phyloP scores from a whole-genome alignment of 2,888 invertebrate genomes.

The Tachina grossa region DNA sequence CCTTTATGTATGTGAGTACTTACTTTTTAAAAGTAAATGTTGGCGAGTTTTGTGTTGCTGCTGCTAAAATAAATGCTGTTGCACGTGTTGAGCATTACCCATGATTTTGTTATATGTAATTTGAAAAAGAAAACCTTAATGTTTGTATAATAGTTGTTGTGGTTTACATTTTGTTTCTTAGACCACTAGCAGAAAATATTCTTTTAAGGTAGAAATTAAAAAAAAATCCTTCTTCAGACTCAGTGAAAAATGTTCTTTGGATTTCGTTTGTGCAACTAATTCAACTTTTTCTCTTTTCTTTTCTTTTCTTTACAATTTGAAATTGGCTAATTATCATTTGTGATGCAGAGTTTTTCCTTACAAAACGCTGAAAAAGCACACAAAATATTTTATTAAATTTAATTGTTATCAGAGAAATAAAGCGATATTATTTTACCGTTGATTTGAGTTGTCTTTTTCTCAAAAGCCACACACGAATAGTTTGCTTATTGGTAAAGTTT shows the following conservation, averaged over 20 bases:
- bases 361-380: constrained; percentile 14
- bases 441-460: neutral
- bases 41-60: constrained; percentile 48
- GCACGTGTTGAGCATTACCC: constrained; percentile 67
- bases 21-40: constrained; percentile 57
- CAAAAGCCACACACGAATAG: neutral
- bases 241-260: neutral
- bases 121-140: constrained; percentile 5
- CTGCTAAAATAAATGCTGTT: too few relatives aligned
- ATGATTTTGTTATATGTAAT: constrained; percentile 50
- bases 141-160: neutral
- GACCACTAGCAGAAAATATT: neutral
- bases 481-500: too few relatives aligned
- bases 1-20: constrained; percentile 23
- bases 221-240: neutral
- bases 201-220: neutral
- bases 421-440: neutral
- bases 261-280: constrained; percentile 30
- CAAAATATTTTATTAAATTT: constrained; percentile 45
- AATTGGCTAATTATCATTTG: constrained; percentile 31
- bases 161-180: constrained; percentile 48
- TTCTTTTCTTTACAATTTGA: constrained; percentile 36
- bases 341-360: constrained; percentile 9
- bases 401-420: constrained; percentile 18
- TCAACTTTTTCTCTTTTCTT: constrained; percentile 23